Evolutionary conservation across 64 coral and sea anemone genomes (phyloP).

Genomic region (Pachyseris speciosa): DNA sequence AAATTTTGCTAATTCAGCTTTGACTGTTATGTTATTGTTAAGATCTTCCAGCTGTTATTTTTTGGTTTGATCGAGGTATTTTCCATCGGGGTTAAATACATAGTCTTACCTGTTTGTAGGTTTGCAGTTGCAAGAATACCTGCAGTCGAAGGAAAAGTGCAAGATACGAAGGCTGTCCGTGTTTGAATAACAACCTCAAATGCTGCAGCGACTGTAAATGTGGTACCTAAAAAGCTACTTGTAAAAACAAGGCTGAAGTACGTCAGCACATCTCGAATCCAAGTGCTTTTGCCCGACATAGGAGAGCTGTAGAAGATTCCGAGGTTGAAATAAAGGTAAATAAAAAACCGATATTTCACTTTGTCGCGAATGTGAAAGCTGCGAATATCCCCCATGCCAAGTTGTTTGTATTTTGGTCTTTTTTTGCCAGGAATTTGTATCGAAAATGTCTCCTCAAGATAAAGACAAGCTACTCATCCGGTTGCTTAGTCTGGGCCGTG

Average conservation of each 20-base stretch:
- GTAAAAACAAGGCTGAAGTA: conserved; percentile 15
- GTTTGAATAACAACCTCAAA: neutral
- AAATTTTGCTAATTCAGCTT: too few relatives aligned
- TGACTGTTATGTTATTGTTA: too few relatives aligned
- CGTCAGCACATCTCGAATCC: neutral
- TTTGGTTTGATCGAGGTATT: too few relatives aligned
- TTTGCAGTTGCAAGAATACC: conserved; percentile 50
- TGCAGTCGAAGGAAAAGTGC: conserved; percentile 29
- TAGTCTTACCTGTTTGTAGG: neutral
- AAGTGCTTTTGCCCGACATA: conserved; percentile 17
- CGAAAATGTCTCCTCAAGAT: neutral
- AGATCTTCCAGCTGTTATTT: too few relatives aligned
- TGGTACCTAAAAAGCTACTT: conserved; percentile 31
- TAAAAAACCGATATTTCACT: too few relatives aligned
- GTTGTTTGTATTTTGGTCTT: neutral
- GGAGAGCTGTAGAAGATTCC: neutral
- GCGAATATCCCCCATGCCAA: too few relatives aligned
- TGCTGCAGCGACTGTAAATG: neutral
- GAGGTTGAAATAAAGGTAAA: conserved; percentile 13
- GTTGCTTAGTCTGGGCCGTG: conserved; percentile 1
- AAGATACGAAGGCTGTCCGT: conserved; percentile 10
- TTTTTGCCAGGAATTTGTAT: neutral
- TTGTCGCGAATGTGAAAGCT: too few relatives aligned
- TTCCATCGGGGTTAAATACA: too few relatives aligned
- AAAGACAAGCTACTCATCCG: conserved; percentile 10